A percentile compares a stretch with the other conserved stretches of the same genome.
Conservation (phyloP, 2,113 vertebrate genomes). For the Mesitornis unicolor region DNA sequence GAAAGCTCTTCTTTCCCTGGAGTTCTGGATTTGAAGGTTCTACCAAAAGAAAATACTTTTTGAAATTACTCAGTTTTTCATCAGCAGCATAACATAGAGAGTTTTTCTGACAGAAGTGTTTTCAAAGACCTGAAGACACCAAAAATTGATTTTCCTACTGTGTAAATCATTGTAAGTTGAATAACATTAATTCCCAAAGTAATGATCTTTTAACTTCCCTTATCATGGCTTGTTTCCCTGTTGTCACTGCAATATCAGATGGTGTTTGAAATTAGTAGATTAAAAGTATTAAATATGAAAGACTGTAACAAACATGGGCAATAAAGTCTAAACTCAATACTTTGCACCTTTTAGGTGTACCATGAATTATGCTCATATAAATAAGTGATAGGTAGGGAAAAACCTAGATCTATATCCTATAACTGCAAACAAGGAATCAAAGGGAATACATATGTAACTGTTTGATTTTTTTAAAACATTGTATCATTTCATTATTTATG, state of each 20-base stretch:
- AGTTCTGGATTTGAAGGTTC: neutral
- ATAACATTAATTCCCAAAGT: neutral
- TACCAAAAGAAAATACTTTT: neutral
- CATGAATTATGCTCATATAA: neutral
- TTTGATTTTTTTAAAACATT: neutral
- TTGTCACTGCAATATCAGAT: neutral
- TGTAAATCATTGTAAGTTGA: neutral
- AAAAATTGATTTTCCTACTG: neutral
- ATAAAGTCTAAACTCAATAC: neutral
- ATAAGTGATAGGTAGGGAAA: neutral
- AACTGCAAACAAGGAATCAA: slow-evolving; percentile 2
- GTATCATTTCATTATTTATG: neutral
- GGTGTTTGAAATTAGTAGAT: neutral
- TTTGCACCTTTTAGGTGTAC: neutral
- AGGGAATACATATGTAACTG: neutral
- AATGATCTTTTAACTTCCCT: neutral
- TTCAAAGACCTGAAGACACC: neutral
- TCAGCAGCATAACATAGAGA: neutral
- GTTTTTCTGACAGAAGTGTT: neutral
- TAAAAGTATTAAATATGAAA: neutral
- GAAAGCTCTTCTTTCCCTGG: neutral
- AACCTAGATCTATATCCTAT: neutral
- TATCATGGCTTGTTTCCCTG: neutral
- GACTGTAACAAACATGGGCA: neutral
- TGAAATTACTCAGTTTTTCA: neutral